Conservation (phyloP, 2,113 vertebrate genomes). For the Urocitellus parryii region DNA sequence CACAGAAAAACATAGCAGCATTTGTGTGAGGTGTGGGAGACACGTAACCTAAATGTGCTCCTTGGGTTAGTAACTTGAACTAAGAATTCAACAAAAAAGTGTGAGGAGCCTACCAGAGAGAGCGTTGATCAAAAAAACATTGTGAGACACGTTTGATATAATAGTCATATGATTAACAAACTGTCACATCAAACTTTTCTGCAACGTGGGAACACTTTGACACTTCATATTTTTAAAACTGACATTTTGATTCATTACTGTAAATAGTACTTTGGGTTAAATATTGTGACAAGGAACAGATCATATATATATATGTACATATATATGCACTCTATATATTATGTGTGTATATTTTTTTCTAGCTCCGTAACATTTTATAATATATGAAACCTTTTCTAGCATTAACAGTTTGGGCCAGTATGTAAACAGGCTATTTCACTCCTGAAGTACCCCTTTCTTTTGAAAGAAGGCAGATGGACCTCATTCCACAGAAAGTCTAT, state of each 20-base stretch:
- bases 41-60: constrained; percentile 57
- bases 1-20: constrained; percentile 63
- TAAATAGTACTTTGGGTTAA: constrained; percentile 90
- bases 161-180: constrained; percentile 90
- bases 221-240: constrained; percentile 91
- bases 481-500: neutral
- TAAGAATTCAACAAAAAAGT: constrained; percentile 80
- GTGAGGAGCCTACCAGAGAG: constrained; percentile 77
- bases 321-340: constrained; percentile 74
- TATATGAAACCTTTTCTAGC: constrained; percentile 63
- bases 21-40: constrained; percentile 75
- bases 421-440: constrained; percentile 62
- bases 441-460: constrained; percentile 37
- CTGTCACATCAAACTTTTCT: constrained; percentile 90
- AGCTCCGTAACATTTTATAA: constrained; percentile 69
- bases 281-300: constrained; percentile 91
- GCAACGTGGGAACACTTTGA: constrained; percentile 88
- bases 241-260: constrained; percentile 92
- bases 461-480: constrained; percentile 62
- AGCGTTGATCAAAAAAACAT: constrained; percentile 79
- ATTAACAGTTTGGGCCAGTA: constrained; percentile 60
- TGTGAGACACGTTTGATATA: constrained; percentile 86
- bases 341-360: constrained; percentile 69
- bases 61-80: constrained; percentile 62
- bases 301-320: constrained; percentile 58